Evolutionary conservation across 2,888 invertebrate species (phyloP).

Genomic region (Lithodes maja): DNA sequence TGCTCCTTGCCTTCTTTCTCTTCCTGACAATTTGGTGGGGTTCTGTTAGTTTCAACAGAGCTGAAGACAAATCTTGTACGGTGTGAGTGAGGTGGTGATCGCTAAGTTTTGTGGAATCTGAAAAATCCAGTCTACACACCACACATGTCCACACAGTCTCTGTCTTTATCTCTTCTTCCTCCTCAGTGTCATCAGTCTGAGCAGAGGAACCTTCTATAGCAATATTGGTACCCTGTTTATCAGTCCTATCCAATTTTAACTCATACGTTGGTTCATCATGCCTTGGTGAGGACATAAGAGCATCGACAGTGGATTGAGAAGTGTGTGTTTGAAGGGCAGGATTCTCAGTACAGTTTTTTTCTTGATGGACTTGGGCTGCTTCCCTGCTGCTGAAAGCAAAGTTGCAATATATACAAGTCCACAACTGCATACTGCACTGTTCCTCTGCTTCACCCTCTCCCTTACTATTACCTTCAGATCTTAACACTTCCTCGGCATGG

Average conservation of each 20-base stretch:
- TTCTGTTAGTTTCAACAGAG: slow-evolving; percentile 44
- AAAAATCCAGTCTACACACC: slow-evolving; percentile 45
- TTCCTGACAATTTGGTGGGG: slow-evolving; percentile 38
- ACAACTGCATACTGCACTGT: slow-evolving; percentile 39
- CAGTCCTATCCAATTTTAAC: slow-evolving; percentile 40
- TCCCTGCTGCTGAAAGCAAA: slow-evolving; percentile 48
- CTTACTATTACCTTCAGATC: not conserved
- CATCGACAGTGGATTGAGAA: slow-evolving; percentile 49
- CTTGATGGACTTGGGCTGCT: slow-evolving; percentile 44
- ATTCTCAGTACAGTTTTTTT: slow-evolving; percentile 48
- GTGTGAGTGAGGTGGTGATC: slow-evolving; percentile 43
- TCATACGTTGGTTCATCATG: slow-evolving; percentile 46
- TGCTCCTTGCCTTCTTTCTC: not conserved
- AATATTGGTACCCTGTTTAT: not conserved
- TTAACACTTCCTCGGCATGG: slow-evolving; percentile 10
- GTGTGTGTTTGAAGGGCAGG: slow-evolving; percentile 31
- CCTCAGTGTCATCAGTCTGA: slow-evolving; percentile 7
- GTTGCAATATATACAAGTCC: slow-evolving; percentile 60
- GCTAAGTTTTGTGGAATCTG: slow-evolving; percentile 30
- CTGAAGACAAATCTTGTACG: slow-evolving; percentile 47
- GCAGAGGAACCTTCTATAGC: not conserved
- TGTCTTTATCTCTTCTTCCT: not conserved
- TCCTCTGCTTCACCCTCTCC: slow-evolving; percentile 11
- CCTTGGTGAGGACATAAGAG: slow-evolving; percentile 51
- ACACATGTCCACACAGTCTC: slow-evolving; percentile 45